Percentiles rank a stretch among this genome's conserved stretches.
Conservation (phyloP, 2,888 invertebrate species). For the Macrosiphum euphorbiae region DNA sequence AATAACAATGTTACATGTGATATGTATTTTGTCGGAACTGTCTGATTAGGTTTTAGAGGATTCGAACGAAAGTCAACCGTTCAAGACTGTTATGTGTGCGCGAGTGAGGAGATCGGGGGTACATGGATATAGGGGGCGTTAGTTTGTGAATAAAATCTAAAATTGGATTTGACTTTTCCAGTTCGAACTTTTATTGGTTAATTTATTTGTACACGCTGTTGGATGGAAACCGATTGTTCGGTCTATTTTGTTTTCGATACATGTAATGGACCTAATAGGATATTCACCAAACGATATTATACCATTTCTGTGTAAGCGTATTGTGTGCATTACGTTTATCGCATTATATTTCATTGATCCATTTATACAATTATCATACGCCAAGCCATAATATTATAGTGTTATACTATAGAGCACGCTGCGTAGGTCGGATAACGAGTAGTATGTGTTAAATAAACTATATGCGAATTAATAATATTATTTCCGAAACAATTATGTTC, state of each 20-base stretch:
- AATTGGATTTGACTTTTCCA: not conserved
- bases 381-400: not conserved
- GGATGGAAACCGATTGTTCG: not conserved
- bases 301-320: not conserved
- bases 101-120: not conserved
- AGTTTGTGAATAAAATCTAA: conserved; percentile 3
- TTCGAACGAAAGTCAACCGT: not conserved
- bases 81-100: not conserved
- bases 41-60: not conserved
- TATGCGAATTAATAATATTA: not conserved
- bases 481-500: not conserved
- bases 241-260: not conserved
- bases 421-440: not conserved
- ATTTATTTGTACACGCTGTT: not conserved
- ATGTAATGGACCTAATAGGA: not conserved
- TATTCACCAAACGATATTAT: not conserved
- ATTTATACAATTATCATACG: not conserved
- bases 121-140: not conserved
- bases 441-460: not conserved
- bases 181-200: not conserved
- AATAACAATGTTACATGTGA: not conserved
- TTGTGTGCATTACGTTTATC: not conserved
- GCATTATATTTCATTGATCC: not conserved
- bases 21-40: not conserved
- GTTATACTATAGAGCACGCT: not conserved